A percentile compares a stretch with the other conserved stretches of the same genome.
phyloP scores from a whole-genome alignment of 1,140 invertebrate species.

The Panagrolaimus sp. region DNA sequence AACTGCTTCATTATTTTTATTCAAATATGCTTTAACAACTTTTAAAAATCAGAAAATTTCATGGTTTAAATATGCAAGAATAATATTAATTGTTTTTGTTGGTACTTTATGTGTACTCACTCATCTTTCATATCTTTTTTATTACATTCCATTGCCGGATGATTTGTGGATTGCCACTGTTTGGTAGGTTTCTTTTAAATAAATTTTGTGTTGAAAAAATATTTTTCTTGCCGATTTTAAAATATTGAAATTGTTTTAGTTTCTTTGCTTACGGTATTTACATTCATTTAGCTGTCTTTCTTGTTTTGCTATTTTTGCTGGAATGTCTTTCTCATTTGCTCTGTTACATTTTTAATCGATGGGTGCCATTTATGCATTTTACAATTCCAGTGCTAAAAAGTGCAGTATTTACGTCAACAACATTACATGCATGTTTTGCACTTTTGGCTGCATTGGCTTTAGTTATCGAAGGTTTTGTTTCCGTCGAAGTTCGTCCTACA shows the following conservation, averaged over 20 bases:
- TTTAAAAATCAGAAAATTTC: too few species aligned
- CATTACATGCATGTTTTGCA: constrained; percentile 32
- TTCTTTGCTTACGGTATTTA: constrained; percentile 37
- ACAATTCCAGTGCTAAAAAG: constrained; percentile 21
- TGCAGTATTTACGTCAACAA: constrained; percentile 31
- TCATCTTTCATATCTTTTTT: constrained; percentile 35
- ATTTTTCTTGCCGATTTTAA: background rate
- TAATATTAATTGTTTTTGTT: too few species aligned
- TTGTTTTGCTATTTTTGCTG: constrained; percentile 19
- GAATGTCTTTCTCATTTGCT: constrained; percentile 17
- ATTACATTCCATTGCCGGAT: constrained; percentile 34
- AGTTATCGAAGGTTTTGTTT: constrained; percentile 29
- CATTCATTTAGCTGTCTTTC: constrained; percentile 28
- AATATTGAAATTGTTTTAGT: constrained; percentile 23
- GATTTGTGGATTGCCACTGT: constrained; percentile 22
- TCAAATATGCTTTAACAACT: too few species aligned
- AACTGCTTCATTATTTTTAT: too few species aligned
- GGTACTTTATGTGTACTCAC: constrained; percentile 2
- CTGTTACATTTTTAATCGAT: too few species aligned
- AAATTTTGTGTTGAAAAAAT: background rate
- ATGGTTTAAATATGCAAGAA: too few species aligned
- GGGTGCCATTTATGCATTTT: constrained; percentile 13
- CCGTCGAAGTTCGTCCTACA: background rate
- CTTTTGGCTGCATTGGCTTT: constrained; percentile 31
- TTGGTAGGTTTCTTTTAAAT: constrained; percentile 16